Base-by-base conservation (phyloP, 2,113 vertebrate species). In the Climacteris rufus region DNA sequence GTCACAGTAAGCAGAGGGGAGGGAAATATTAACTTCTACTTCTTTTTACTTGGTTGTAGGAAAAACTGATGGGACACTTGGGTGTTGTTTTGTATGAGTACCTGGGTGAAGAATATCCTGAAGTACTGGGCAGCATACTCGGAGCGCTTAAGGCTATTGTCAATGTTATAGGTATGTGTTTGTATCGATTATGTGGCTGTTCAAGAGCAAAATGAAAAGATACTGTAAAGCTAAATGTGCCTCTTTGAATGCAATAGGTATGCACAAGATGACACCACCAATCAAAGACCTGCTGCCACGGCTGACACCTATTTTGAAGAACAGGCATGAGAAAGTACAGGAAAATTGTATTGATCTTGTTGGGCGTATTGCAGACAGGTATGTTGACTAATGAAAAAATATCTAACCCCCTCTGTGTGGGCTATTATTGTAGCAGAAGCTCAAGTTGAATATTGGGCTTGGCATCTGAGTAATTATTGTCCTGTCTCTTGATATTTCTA, bases 211-310 rank as follows among this genome's bases (percentile, higher is more conserved):
- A 77, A 71, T 54, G 6, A 31, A 61, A 53, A 93, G n/a, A 1
- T 18, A 54, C 23, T 40, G 4, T 76, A n/a, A n/a, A 57, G 61
- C 37, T 93, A 44, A 96, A 27, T 25, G 9, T 11, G 1, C 7
- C 30, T 83, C 22, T 94, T 82, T 94, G 9, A 74, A 11, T 93
- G 95, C 60, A 45, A 83, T 91, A 99, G 99, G 99, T 90, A 99
- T 99, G 99, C 99, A 99, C 98, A 99, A 99, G 98, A 99, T 99
- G 99, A 99, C 99, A 0, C 99, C 99, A 39, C 99, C 99, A 15
- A 99, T 99, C 96, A 99, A 99, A 98, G 99, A 99, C 94, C 97
- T 99, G 84, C 98, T 99, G 80, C 99, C 99, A 79, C 98, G 99
- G 35, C 97, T 99, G 80, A 99, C 99, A 3, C 99, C 99, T 79